Percentiles rank a stretch among this genome's conserved stretches.
Evolutionary conservation across 2,113 vertebrate species (phyloP).

Genomic region (Cochlearius cochlearius): DNA sequence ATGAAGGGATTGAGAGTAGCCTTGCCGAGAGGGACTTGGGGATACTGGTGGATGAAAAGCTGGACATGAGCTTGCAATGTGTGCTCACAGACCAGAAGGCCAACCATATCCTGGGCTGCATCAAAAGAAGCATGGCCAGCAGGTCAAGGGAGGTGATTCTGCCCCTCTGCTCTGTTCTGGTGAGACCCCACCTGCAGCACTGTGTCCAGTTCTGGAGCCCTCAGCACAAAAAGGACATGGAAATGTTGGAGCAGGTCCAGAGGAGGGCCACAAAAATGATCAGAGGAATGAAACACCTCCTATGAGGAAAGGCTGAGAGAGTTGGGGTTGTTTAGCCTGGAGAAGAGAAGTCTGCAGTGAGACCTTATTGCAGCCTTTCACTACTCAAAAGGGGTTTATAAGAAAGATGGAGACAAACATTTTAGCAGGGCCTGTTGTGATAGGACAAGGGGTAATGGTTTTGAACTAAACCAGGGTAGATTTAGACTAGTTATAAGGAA

Average conservation of each 20-base stretch:
- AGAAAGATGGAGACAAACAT: neutral
- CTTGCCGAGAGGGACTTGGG: neutral
- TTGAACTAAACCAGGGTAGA: neutral
- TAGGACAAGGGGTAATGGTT: neutral
- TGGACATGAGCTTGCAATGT: neutral
- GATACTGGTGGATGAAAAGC: neutral
- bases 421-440: neutral
- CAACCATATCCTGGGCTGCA: neutral
- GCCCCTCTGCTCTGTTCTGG: neutral
- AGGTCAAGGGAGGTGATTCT: neutral
- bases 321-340: neutral
- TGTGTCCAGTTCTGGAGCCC: neutral
- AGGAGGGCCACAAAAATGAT: neutral
- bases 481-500: neutral
- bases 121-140: neutral
- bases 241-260: neutral
- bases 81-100: neutral
- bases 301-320: neutral
- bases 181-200: neutral
- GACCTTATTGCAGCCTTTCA: neutral
- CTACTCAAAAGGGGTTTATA: neutral
- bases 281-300: neutral
- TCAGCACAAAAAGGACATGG: neutral
- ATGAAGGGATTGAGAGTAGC: neutral
- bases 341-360: neutral